phyloP scores from a whole-genome alignment of 1,140 invertebrate species.

The Drosophila cardini region DNA sequence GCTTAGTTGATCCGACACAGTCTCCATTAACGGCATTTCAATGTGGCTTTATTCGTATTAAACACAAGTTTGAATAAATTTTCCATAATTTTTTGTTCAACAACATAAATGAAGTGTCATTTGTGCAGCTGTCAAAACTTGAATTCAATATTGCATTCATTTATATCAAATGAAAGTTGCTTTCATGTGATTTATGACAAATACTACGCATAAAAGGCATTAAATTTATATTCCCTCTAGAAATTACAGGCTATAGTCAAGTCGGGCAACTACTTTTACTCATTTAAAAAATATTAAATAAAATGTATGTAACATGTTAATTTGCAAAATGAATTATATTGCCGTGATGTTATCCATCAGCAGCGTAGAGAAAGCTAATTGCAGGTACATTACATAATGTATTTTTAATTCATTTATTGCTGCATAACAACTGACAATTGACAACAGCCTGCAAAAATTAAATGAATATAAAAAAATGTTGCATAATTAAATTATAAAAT shows the following conservation, averaged over 20 bases:
- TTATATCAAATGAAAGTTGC: conserved; percentile 57
- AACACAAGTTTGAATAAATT: conserved; percentile 36
- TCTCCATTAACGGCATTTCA: conserved; percentile 12
- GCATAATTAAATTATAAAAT: not conserved
- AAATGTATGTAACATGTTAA: conserved; percentile 58
- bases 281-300: not conserved
- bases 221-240: no score
- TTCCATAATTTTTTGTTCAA: conserved; percentile 30
- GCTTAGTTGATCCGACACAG: not conserved
- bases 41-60: not conserved
- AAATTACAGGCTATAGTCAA: not conserved
- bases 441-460: conserved; percentile 5
- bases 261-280: not conserved
- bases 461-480: conserved; percentile 2
- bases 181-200: conserved; percentile 4
- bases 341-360: conserved; percentile 15
- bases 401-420: conserved; percentile 43
- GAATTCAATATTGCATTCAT: conserved; percentile 58
- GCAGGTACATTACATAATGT: conserved; percentile 32
- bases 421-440: conserved; percentile 4
- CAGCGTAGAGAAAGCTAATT: conserved; percentile 48
- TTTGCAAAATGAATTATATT: conserved; percentile 64
- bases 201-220: not conserved
- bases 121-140: conserved; percentile 43
- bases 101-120: conserved; percentile 2